Conservation (phyloP, 2,113 vertebrate genomes). For the Corapipo altera region DNA sequence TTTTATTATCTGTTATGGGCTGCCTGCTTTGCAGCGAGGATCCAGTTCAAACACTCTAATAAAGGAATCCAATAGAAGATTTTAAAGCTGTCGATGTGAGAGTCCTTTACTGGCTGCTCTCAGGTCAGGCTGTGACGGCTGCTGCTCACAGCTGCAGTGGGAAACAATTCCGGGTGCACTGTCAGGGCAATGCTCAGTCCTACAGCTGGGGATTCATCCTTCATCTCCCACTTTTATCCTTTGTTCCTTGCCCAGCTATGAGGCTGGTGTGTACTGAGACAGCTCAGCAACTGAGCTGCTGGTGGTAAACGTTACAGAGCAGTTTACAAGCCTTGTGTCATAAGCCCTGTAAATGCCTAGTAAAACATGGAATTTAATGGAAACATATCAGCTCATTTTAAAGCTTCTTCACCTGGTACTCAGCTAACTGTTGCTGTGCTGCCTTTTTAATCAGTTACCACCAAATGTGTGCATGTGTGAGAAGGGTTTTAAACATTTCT, state of each 20-base stretch:
- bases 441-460: conserved; percentile 59
- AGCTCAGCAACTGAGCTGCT: conserved; percentile 21
- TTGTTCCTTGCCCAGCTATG: neutral
- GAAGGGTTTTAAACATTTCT: conserved; percentile 40
- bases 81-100: neutral
- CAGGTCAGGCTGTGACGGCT: neutral
- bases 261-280: neutral
- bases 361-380: conserved; percentile 52
- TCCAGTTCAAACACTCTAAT: neutral
- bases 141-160: neutral
- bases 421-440: neutral
- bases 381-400: conserved; percentile 23
- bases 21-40: neutral
- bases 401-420: conserved; percentile 43
- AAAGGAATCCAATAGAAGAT: neutral
- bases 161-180: neutral
- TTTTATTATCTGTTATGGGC: neutral
- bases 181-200: neutral
- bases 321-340: conserved; percentile 24
- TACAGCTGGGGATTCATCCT: neutral
- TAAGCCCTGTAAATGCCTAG: conserved; percentile 48
- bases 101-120: neutral
- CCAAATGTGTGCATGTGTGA: conserved; percentile 24
- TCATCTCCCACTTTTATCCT: neutral
- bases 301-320: neutral